Percentiles rank a stretch among this genome's conserved stretches.
Conservation (phyloP, 1,140 invertebrate genomes). For the Bombus ignitus region DNA sequence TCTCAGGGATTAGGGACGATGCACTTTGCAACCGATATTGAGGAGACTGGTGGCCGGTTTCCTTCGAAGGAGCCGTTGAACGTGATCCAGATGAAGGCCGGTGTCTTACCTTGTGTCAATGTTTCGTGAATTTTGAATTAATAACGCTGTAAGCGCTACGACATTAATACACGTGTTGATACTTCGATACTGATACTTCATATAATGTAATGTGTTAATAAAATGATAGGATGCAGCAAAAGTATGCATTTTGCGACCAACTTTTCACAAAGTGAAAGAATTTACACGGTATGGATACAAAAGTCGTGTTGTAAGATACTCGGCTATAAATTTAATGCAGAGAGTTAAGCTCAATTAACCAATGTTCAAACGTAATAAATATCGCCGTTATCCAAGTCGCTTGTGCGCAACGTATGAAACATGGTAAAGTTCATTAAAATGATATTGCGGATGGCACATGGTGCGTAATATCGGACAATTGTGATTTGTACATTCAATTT, state of each 20-base stretch:
- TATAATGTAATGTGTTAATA: too few relatives aligned
- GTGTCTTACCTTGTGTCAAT: too few relatives aligned
- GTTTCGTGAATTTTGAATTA: too few relatives aligned
- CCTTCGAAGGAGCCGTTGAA: too few relatives aligned
- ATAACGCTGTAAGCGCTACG: too few relatives aligned
- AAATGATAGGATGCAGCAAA: too few relatives aligned
- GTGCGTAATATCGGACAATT: neutral
- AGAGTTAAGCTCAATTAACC: neutral
- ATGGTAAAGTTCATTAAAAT: slow-evolving; percentile 1
- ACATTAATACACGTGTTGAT: too few relatives aligned
- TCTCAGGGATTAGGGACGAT: slow-evolving; percentile 13
- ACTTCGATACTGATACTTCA: too few relatives aligned
- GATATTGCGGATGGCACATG: neutral
- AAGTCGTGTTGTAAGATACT: neutral
- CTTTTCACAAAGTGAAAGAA: too few relatives aligned
- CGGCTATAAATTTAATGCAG: neutral
- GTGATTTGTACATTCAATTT: slow-evolving; percentile 6
- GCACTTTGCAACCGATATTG: slow-evolving; percentile 31
- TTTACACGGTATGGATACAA: too few relatives aligned
- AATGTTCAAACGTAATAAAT: neutral
- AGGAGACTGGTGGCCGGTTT: neutral
- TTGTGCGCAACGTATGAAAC: neutral
- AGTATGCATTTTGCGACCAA: too few relatives aligned
- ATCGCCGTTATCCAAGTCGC: neutral
- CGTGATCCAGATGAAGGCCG: too few relatives aligned